phyloP scores from a whole-genome alignment of 1,140 invertebrate genomes.

The Tyrophagus putrescentiae region DNA sequence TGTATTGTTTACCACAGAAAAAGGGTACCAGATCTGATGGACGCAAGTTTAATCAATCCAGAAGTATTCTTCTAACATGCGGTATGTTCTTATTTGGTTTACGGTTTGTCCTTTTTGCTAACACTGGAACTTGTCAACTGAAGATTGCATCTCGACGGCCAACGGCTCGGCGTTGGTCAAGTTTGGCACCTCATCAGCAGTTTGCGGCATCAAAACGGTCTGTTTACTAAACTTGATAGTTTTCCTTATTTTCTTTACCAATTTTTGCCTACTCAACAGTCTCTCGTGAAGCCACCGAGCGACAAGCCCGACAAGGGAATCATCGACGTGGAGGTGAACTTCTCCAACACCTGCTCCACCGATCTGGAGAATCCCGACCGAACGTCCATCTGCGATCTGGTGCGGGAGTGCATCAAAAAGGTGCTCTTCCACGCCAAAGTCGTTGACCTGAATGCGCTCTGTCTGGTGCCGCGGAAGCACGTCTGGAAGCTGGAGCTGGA shows the following conservation, averaged over 20 bases:
- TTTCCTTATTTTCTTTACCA: background rate
- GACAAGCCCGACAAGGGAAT: background rate
- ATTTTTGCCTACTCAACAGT: background rate
- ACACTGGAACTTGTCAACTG: background rate
- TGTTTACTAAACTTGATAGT: background rate
- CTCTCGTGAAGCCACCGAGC: background rate
- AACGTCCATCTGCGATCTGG: background rate
- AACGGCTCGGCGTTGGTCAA: constrained; percentile 10
- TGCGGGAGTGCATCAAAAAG: constrained; percentile 9
- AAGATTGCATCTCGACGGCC: constrained; percentile 4
- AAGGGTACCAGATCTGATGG: background rate
- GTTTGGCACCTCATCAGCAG: constrained; percentile 5
- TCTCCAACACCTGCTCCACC: background rate
- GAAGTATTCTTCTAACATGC: background rate
- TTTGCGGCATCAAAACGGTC: background rate
- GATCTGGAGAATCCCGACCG: constrained; percentile 11
- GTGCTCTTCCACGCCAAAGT: background rate
- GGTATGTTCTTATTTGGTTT: background rate
- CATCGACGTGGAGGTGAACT: background rate
- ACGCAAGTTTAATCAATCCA: constrained; percentile 8
- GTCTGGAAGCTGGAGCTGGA: constrained; percentile 3
- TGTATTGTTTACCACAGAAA: constrained; percentile 4
- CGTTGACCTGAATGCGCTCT: background rate
- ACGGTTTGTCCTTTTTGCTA: background rate
- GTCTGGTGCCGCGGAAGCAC: constrained; percentile 2